A percentile compares a stretch with the other conserved stretches of the same genome.
phyloP scores from a whole-genome alignment of 2,113 vertebrate species.

The Oryzias celebensis region DNA sequence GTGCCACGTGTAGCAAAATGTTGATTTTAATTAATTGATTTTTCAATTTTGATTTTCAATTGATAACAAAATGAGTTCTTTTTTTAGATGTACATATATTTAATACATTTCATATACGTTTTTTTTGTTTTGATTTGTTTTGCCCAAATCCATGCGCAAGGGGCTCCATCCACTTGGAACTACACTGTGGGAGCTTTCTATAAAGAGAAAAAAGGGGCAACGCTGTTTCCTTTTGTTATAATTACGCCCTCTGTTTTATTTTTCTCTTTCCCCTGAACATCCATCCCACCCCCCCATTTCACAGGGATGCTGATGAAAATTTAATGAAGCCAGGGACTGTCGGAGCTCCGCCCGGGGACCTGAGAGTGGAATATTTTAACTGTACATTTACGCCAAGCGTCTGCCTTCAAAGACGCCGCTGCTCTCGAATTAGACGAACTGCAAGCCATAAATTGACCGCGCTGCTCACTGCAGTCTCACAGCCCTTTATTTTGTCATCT shows the following conservation, averaged over 20 bases:
- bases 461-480: constrained; percentile 48
- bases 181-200: constrained; percentile 48
- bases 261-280: constrained; percentile 77
- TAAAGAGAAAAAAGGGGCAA: constrained; percentile 63
- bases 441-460: constrained; percentile 84
- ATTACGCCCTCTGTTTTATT: constrained; percentile 82
- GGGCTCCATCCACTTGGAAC: constrained; percentile 29
- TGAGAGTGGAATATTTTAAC: constrained; percentile 97
- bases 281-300: constrained; percentile 77
- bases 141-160: constrained; percentile 33
- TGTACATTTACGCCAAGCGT: constrained; percentile 98
- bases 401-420: constrained; percentile 95
- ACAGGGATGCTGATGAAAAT: constrained; percentile 97
- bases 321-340: constrained; percentile 98
- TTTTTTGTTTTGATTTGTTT: neutral
- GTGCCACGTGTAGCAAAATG: no score
- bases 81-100: no score
- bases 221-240: constrained; percentile 80
- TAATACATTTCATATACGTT: neutral
- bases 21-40: no score
- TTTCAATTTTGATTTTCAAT: no score
- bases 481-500: constrained; percentile 63
- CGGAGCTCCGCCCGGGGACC: constrained; percentile 92
- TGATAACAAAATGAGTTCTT: no score
- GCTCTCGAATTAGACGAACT: constrained; percentile 91